Percentiles rank a stretch among this genome's conserved stretches.
phyloP scores from a whole-genome alignment of 2,888 invertebrate genomes.

The Cheilosia impressa region DNA sequence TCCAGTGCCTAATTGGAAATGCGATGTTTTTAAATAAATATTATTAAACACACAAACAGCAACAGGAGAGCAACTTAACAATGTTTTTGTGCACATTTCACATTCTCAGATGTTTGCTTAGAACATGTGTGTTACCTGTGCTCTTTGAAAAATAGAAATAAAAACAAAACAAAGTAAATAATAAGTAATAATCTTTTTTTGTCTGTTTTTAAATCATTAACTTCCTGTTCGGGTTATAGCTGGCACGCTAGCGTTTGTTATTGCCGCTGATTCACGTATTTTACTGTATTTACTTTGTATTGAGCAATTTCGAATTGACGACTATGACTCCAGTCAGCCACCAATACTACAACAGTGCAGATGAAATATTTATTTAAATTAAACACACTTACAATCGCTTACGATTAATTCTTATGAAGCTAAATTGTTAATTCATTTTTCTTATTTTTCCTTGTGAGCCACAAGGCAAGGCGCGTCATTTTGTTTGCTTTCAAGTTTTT shows the following conservation, averaged over 20 bases:
- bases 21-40: slow-evolving; percentile 33
- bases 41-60: slow-evolving; percentile 19
- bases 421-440: slow-evolving; percentile 73
- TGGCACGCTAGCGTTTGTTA: slow-evolving; percentile 38
- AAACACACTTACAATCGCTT: slow-evolving; percentile 71
- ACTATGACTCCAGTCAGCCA: slow-evolving; percentile 58
- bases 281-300: slow-evolving; percentile 67
- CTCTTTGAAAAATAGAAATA: neutral
- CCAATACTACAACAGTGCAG: slow-evolving; percentile 40
- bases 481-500: slow-evolving; percentile 44
- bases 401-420: slow-evolving; percentile 73
- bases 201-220: slow-evolving; percentile 40
- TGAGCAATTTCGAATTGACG: slow-evolving; percentile 63
- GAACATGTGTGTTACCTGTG: neutral
- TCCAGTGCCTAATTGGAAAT: neutral
- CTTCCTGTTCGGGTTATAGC: slow-evolving; percentile 64
- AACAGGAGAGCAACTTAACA: neutral
- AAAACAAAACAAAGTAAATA: slow-evolving; percentile 43
- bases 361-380: slow-evolving; percentile 73
- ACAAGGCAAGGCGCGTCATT: slow-evolving; percentile 33
- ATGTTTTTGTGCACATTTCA: neutral
- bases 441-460: slow-evolving; percentile 61
- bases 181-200: slow-evolving; percentile 43
- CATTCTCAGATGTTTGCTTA: slow-evolving; percentile 21
- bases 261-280: slow-evolving; percentile 56